Percentiles rank a stretch among this genome's conserved stretches.
Evolutionary conservation across 1,140 invertebrate genomes (phyloP).

Genomic region (Lepidurus couesii): DNA sequence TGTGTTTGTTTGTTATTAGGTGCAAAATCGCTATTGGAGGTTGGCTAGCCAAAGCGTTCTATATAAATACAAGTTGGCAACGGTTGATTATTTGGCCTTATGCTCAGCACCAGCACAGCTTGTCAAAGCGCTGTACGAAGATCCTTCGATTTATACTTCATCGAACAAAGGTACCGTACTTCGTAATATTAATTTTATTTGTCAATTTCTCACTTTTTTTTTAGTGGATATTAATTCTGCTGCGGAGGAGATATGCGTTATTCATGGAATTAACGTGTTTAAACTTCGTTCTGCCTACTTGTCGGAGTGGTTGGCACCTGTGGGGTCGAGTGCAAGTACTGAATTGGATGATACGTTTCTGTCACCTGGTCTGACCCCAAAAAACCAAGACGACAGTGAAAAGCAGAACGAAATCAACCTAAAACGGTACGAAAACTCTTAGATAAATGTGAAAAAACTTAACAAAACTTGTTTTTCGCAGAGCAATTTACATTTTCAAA

Average conservation of each 20-base stretch:
- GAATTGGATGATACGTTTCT: background rate
- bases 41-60: background rate
- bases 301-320: background rate
- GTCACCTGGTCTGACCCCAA: background rate
- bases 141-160: background rate
- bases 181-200: background rate
- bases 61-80: background rate
- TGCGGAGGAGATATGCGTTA: background rate
- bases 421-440: background rate
- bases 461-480: background rate
- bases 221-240: background rate
- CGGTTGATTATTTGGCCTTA: background rate
- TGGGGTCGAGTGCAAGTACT: background rate
- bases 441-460: background rate
- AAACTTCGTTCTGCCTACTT: background rate
- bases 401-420: constrained; percentile 1
- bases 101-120: background rate
- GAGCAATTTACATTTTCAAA: background rate
- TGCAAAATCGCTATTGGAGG: background rate
- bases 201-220: background rate
- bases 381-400: background rate
- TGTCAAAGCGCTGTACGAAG: background rate
- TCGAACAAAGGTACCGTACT: background rate
- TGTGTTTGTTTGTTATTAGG: background rate
- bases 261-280: background rate